Percentiles rank a stretch among this genome's conserved stretches.
Evolutionary conservation across 2,888 invertebrate species (phyloP).

Genomic region (Apamea anceps): DNA sequence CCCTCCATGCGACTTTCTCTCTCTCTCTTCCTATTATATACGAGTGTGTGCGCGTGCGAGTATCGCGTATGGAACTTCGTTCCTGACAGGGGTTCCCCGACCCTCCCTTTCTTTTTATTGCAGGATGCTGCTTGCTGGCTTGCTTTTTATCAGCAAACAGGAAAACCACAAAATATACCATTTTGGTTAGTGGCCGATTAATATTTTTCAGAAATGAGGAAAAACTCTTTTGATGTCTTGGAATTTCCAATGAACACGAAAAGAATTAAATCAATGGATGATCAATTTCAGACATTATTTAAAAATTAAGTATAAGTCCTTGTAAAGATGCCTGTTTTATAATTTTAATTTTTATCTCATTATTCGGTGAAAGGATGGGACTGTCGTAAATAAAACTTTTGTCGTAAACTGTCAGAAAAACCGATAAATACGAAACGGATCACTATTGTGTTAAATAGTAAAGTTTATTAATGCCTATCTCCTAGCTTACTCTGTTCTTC

Average conservation of each 20-base stretch:
- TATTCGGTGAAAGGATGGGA: constrained; percentile 5
- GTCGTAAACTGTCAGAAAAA: constrained; percentile 16
- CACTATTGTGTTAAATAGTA: constrained; percentile 18
- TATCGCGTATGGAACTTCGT: no score
- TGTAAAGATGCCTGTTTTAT: neutral
- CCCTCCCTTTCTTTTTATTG: neutral
- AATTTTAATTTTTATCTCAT: constrained; percentile 9
- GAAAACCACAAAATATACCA: neutral
- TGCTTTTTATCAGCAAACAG: neutral
- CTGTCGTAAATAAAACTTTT: constrained; percentile 11
- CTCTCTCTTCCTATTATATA: neutral
- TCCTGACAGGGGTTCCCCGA: no score
- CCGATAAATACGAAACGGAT: neutral
- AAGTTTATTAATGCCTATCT: constrained; percentile 9
- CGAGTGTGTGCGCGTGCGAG: neutral
- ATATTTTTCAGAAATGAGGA: neutral
- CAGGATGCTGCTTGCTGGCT: accelerated
- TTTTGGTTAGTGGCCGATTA: constrained; percentile 2
- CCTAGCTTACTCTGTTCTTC: neutral
- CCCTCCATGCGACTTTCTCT: neutral
- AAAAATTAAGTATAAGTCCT: constrained; percentile 12
- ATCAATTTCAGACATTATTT: neutral
- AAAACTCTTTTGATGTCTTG: neutral
- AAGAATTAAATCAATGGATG: neutral
- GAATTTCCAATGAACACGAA: constrained; percentile 11